Evolutionary conservation across 2,888 invertebrate species (phyloP).

Genomic region (Acrobasis repandana): DNA sequence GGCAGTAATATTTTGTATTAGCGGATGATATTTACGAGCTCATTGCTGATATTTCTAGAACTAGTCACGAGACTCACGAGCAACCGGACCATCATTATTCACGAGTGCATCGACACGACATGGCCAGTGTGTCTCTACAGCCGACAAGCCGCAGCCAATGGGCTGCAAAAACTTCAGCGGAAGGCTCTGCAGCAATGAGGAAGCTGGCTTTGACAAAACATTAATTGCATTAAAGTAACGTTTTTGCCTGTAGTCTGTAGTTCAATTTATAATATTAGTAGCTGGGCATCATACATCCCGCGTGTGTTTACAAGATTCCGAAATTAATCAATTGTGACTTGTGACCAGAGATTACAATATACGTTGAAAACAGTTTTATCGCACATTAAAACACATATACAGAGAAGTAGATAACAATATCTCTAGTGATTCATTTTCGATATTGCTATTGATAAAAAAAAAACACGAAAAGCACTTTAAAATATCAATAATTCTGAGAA

Average conservation of each 20-base stretch:
- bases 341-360: no score
- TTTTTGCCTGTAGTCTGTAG: background rate
- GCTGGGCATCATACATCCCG: no score
- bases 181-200: constrained; percentile 3
- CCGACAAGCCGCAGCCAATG: background rate
- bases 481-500: constrained; percentile 2
- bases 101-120: constrained; percentile 17
- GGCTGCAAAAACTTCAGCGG: constrained; percentile 3
- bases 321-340: no score
- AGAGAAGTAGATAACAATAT: no score
- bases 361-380: no score
- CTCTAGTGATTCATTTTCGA: no score
- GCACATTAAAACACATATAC: no score
- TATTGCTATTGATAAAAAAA: background rate
- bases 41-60: constrained; percentile 7
- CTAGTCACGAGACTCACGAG: constrained; percentile 19
- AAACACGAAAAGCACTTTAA: background rate
- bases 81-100: constrained; percentile 14
- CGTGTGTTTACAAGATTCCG: no score
- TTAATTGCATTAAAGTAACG: constrained; percentile 7
- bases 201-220: constrained; percentile 14
- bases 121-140: background rate
- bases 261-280: background rate
- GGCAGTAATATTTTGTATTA: constrained; percentile 3
- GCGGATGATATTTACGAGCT: constrained; percentile 14